Conservation (phyloP, 2,113 vertebrate species). For the Bos javanicus region DNA sequence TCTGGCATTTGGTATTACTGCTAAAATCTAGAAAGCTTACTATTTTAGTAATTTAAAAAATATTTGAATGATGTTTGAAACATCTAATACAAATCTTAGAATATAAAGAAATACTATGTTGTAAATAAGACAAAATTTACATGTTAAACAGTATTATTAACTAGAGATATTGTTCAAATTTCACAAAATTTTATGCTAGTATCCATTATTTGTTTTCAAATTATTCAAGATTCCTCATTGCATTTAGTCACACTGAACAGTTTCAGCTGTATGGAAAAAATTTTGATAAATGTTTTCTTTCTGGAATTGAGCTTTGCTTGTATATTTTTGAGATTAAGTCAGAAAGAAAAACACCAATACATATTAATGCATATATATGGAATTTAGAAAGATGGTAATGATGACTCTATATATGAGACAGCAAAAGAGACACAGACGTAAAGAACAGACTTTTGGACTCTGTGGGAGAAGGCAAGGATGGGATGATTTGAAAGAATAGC, state of each 20-base stretch:
- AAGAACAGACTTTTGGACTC: neutral
- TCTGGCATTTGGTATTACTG: neutral
- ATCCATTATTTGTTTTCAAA: neutral
- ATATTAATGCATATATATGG: neutral
- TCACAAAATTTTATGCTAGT: neutral
- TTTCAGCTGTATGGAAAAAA: neutral
- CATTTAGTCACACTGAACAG: neutral
- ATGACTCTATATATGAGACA: neutral
- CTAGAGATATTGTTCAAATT: neutral
- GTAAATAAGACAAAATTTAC: neutral
- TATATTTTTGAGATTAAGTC: neutral
- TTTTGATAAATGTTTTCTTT: neutral
- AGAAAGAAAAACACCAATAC: neutral
- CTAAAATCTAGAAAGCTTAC: neutral
- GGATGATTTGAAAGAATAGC: neutral
- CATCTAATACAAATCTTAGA: neutral
- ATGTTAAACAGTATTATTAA: neutral
- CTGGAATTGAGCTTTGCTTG: neutral
- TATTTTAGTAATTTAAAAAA: neutral
- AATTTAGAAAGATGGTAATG: neutral
- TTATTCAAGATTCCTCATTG: neutral
- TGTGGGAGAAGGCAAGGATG: neutral
- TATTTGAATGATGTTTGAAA: neutral
- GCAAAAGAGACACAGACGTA: neutral
- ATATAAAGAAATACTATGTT: neutral